Percentiles rank a stretch among this genome's conserved stretches.
Evolutionary conservation across 1,140 invertebrate genomes (phyloP).

Genomic region (Hyphantria cunea): DNA sequence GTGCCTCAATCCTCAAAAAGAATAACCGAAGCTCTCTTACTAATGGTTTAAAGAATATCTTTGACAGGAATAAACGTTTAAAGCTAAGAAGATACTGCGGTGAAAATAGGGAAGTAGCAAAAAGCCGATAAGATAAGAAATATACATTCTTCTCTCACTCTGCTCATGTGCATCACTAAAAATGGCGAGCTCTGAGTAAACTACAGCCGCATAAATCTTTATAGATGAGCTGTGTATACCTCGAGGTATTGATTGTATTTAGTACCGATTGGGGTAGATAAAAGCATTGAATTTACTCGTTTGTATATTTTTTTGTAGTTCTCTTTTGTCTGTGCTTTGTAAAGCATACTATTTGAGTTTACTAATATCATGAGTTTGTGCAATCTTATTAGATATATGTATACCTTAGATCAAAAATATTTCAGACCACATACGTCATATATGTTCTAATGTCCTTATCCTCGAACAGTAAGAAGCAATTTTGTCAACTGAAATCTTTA

Average conservation of each 20-base stretch:
- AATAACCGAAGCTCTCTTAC: background rate
- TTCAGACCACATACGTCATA: no score
- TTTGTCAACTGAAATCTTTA: no score
- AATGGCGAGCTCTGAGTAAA: slow-evolving; percentile 24
- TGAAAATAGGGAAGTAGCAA: background rate
- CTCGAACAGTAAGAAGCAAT: no score
- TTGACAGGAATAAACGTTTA: slow-evolving; percentile 6
- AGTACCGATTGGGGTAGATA: background rate
- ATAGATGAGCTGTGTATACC: slow-evolving; percentile 34
- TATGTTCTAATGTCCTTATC: no score
- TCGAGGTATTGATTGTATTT: slow-evolving; percentile 37
- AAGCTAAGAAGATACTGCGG: background rate
- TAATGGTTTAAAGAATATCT: background rate
- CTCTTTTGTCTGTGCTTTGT: background rate
- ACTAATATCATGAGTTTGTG: no score
- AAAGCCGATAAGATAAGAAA: slow-evolving; percentile 20
- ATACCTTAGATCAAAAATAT: no score
- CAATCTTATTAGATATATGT: no score
- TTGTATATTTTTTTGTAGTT: background rate
- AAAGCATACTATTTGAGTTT: no score
- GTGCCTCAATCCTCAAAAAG: background rate
- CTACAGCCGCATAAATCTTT: slow-evolving; percentile 48
- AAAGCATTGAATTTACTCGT: slow-evolving; percentile 18
- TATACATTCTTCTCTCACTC: slow-evolving; percentile 20
- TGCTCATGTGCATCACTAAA: slow-evolving; percentile 26